Percentiles rank a stretch among this genome's conserved stretches.
Conservation (phyloP, 1,140 invertebrate species). For the Lucilia sericata region DNA sequence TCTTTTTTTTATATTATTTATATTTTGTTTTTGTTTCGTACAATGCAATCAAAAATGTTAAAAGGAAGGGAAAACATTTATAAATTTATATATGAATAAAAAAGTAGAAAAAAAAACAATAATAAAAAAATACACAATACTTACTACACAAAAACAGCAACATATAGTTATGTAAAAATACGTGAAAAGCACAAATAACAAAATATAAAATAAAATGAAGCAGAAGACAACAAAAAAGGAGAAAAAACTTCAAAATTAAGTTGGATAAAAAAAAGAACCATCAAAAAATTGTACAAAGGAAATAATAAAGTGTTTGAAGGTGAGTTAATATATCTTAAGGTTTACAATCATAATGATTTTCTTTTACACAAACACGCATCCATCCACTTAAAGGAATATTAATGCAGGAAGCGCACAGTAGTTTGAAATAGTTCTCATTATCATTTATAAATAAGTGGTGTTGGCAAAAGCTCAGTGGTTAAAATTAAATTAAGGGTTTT, state of each 20-base stretch:
- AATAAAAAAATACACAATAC: background rate
- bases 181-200: constrained; percentile 36
- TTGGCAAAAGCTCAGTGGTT: too few species aligned
- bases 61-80: constrained; percentile 20
- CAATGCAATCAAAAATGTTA: constrained; percentile 32
- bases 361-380: too few species aligned
- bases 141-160: background rate
- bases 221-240: background rate
- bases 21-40: constrained; percentile 23
- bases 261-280: background rate
- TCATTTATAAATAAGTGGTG: too few species aligned
- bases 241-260: background rate
- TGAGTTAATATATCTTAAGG: constrained; percentile 2
- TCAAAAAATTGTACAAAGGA: background rate
- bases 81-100: background rate
- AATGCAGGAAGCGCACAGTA: too few species aligned
- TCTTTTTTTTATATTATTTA: background rate
- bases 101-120: background rate
- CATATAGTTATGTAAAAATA: constrained; percentile 5
- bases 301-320: constrained; percentile 21
- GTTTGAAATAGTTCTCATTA: too few species aligned
- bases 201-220: background rate
- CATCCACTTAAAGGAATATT: too few species aligned
- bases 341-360: background rate
- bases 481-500: too few species aligned